Base-by-base conservation (phyloP, 2,888 invertebrate genomes). In the Andrena fulva region DNA sequence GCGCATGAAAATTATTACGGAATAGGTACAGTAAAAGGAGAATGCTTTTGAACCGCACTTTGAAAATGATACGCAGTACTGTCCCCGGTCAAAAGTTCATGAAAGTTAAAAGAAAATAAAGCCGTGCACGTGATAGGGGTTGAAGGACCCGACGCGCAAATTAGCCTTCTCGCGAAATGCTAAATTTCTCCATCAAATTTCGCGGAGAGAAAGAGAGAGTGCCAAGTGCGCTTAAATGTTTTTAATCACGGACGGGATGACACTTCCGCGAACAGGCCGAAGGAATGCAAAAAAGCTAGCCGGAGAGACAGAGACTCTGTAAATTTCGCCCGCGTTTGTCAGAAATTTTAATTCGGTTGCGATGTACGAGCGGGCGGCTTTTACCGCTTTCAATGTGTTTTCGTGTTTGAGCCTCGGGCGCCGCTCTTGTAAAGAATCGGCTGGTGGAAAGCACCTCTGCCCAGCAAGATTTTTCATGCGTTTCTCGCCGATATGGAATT, bases 381-480 rank as follows among this genome's bases (percentile, higher is more conserved):
- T 59, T 16, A 12, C 48, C 71, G 48, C 29, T 59, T 42, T 29
- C 63, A 68, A 73, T 66, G 77, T 70, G 35, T 70, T 73, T 73
- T 56, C 62, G 35, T 70, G 70, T 73, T 56, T 42, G 71, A 68
- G 63, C 75, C 60, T n/a, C 52, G 52, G 62, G 70, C 71, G 24
- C n/a, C 52, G 69, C n/a, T 29, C 7, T 33, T 16, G 54, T 69
- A 42, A 66, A 62, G 54, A 71, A 66, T 72, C 12, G 63, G 20
- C 68, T 52, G 64, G 29, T 66, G 33, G 35, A 56, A 48, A 29
- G 27, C 7, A 5, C 35, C 20, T 54, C 8, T 4, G 8, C 12
- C 42, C 12, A 31, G 50, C 60, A 63, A 50, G 73, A 82, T 72
- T 82, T 81, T 82, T 71, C 70, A 67, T 59, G 74, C 82, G 70